These are phyloP conservation scores for Ramphastos sulfuratus DNA, from an alignment of 2,113 vertebrate species.

Conservation along the genomic window DNA sequence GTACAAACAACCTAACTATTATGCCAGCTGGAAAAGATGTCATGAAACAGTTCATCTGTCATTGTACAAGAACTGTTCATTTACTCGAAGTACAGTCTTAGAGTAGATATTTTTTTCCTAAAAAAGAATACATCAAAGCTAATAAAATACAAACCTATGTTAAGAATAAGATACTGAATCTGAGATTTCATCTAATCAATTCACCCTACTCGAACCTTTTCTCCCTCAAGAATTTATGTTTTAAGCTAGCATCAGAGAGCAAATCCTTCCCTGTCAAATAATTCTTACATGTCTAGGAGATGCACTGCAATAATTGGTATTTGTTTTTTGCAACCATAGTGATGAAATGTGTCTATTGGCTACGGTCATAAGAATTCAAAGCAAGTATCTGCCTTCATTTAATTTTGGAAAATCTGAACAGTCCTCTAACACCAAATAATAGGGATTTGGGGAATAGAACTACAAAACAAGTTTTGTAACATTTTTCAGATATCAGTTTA, in stretches of 20 bases:
- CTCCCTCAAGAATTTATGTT: background rate
- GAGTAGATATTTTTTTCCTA: background rate
- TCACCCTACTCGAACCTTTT: background rate
- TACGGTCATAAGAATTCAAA: slow-evolving; percentile 9
- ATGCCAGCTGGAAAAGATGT: background rate
- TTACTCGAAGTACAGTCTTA: background rate
- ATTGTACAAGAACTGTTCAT: background rate
- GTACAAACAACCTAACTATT: background rate
- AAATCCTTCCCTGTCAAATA: slow-evolving; percentile 21
- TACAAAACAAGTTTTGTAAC: slow-evolving; percentile 3
- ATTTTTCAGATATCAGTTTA: background rate
- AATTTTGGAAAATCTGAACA: slow-evolving; percentile 37
- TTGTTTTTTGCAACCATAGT: slow-evolving; percentile 66
- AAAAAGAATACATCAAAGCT: background rate
- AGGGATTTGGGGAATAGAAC: slow-evolving; percentile 2
- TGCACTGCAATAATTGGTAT: slow-evolving; percentile 8
- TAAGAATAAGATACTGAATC: background rate
- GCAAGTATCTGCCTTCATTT: slow-evolving; percentile 35
- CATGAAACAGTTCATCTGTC: background rate
- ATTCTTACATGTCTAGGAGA: slow-evolving; percentile 13
- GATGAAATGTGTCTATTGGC: slow-evolving; percentile 64
- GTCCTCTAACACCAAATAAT: background rate
- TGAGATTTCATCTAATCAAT: slow-evolving; percentile 1
- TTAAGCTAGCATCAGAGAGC: background rate
- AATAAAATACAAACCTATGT: background rate